Base-by-base conservation (phyloP, 1,140 invertebrate genomes). In the Cotesia vestalis region DNA sequence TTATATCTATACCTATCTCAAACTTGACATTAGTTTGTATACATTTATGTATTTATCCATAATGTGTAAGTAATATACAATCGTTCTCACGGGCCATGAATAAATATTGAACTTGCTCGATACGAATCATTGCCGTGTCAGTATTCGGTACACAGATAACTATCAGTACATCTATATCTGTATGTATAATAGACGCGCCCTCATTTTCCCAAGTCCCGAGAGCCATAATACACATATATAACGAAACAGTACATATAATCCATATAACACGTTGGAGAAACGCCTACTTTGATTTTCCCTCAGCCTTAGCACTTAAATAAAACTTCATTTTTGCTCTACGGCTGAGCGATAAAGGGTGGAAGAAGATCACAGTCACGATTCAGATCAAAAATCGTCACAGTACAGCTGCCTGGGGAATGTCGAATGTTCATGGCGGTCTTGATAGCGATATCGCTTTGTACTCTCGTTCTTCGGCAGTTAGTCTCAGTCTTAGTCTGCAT, bases 81-180 rank as follows among this genome's bases (percentile, higher is more conserved):
- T 46, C 5, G 40, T 46, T 68, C 12, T 27, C 14, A 53, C 38
- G 61, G n/a, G 34, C 14, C 59, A 69, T 69, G 68, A 69, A 69
- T 69, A 69, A 69, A 69, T 69, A 69, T 69, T 69, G 67, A 69
- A 69, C 35, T 69, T 60, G 14, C 55, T 69, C 57, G 38, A 69
- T 69, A 69, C 59, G 38, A 60, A 69, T 69, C 55, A 27, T 27
- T 27, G 35, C 55, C 55, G 14, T 60, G 55, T 60, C 66, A 69
- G 27, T 36, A 69, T 11, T 20, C 17, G 57, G 4, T 27, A 20
- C 17, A 20, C 53, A 59, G 59, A 69, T 69, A 69, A 55, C 27
- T 55, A 69, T 69, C 68, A 69, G 57, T 35, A 35, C 11, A 46
- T 46, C 6, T 46, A 46, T 46, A 46, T 46, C 40, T 46, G 11